These are phyloP conservation scores for Cottoperca gobio DNA, from an alignment of 2,797 vertebrate genomes.

Conservation along the genomic window DNA sequence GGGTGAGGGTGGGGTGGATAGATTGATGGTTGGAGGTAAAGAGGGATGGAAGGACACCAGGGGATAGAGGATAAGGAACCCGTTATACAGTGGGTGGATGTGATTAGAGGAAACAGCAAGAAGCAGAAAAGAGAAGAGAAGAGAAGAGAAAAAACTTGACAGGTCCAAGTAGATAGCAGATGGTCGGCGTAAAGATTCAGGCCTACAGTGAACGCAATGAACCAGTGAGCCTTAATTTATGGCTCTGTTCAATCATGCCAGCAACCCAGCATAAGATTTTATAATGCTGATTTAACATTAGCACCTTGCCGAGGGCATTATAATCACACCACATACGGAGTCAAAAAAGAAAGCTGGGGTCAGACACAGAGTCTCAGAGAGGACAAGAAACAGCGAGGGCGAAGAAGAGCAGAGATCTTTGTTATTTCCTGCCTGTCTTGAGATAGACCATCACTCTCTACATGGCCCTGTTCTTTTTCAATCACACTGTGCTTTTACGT, in stretches of 20 bases:
- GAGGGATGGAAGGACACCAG: conserved; percentile 8
- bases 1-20: conserved; percentile 18
- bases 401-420: conserved; percentile 43
- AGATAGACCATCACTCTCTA: conserved; percentile 47
- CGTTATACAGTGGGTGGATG: conserved; percentile 17
- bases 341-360: conserved; percentile 11
- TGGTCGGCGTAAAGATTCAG: conserved; percentile 26
- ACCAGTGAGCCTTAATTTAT: conserved; percentile 53
- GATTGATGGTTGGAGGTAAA: conserved; percentile 31
- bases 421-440: conserved; percentile 59
- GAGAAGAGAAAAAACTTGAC: conserved; percentile 4
- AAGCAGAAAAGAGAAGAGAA: conserved; percentile 1
- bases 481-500: conserved; percentile 34
- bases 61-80: conserved; percentile 20
- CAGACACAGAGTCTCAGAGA: conserved; percentile 1
- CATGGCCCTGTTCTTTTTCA: conserved; percentile 61
- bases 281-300: conserved; percentile 64
- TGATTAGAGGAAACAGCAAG: conserved; percentile 20
- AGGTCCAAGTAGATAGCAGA: conserved; percentile 41
- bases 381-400: conserved; percentile 43
- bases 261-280: conserved; percentile 40
- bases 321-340: conserved; percentile 24
- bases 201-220: conserved; percentile 37
- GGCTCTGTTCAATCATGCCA: conserved; percentile 38
- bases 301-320: conserved; percentile 44